Base-by-base conservation (phyloP, 1,140 invertebrate species). In the Drosophila chauvacae region DNA sequence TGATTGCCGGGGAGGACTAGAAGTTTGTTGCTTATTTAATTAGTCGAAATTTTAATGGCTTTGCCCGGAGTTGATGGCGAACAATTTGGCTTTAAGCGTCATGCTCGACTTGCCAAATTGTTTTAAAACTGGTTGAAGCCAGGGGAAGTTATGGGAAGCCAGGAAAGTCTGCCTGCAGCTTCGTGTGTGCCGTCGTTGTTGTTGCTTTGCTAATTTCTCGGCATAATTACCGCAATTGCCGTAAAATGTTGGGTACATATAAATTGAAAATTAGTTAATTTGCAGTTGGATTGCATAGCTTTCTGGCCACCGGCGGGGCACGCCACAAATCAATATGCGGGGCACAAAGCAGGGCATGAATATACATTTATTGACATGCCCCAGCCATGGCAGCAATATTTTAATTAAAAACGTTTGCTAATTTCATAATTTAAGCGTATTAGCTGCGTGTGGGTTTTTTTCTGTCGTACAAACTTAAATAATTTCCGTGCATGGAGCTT, bases 201-300 rank as follows among this genome's bases (percentile, higher is more conserved):
- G 35, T 37, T 39, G 20, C 18, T 18, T 69, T 50, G 56, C 58
- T 39, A 75, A 86, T 85, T 86, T 71, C 57, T 61, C 50, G 39
- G 65, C 47, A 72, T 73, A 71, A 71, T 71, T 70, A 70, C 48
- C 63, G 63, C 66, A 85, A 85, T 86, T 85, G 70, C 69, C 55
- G 58, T 70, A 66, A 85, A 86, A 77, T 77, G 57, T 58, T 53
- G 42, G 73, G 81, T 65, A 71, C 62, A 83, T 72, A 77, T 88
- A 87, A 88, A 88, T 83, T 63, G 53, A 48, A 80, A 88, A 83
- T 87, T 73, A 83, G 84, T 77, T 77, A 84, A 87, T 88, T 87
- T 88, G 33, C 48, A 62, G 60, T 65, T 59, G 35, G 35, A 81
- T 60, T 61, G 64, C 61, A 50, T 41, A 41, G 42, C 39, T 30